Base-by-base conservation (phyloP, 1,140 invertebrate species). In the Pogonognathellus flavescens region DNA sequence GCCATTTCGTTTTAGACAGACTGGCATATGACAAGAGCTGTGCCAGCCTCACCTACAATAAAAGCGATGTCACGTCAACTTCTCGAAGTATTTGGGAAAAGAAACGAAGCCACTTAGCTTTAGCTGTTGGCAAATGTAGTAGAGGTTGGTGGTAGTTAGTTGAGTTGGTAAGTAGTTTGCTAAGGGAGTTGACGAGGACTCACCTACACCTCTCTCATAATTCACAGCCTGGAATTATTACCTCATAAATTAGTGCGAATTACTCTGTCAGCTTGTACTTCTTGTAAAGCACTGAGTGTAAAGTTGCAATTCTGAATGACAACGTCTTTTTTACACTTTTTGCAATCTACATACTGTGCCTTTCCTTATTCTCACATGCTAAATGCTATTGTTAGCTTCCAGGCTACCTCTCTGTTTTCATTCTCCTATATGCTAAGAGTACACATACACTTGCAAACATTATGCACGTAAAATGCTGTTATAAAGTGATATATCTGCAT, bases 181-280 rank as follows among this genome's bases (percentile, higher is more conserved):
- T 57, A 57, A 57, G 18, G 22, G 22, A 18, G n/a, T 60, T 20
- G 22, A 20, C 16, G 11, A 66, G 4, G 70, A 50, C 41, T n/a
- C 59, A 70, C 66, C 66, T 70, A 49, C 70, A 76, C 70, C 66
- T 72, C 66, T 72, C 66, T 72, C 66, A 76, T 76, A 76, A 76
- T 76, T 76, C 70, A 76, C 41, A 49, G 14, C n/a, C 41, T 41
- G 70, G 70, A 76, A 76, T 76, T 76, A 76, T 76, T 76, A 50
- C 70, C 70, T 76, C 70, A 49, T 76, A 76, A 76, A 76, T 76
- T 76, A 76, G 70, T 31, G 41, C 70, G 41, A 76, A 76, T 76
- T 76, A 31, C 70, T 16, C 31, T 50, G 41, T 11, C 31, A 76
- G 41, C 14, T 76, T 76, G 70, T 76, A 41, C 31, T 41, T 41